phyloP scores from a whole-genome alignment of 2,797 vertebrate genomes.

The Acanthis flammea region DNA sequence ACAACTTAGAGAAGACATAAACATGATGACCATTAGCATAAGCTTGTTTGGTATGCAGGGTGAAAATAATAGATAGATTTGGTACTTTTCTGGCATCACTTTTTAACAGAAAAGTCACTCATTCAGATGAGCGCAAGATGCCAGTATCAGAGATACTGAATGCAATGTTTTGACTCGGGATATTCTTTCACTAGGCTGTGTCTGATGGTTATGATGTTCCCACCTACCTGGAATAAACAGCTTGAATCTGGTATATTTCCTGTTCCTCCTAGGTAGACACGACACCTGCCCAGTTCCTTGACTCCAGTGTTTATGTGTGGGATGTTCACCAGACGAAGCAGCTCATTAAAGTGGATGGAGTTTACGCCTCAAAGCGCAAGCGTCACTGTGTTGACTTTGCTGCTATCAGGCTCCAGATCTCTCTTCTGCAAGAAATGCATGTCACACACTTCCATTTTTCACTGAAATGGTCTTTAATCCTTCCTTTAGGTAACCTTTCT shows the following conservation, averaged over 20 bases:
- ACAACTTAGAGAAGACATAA: not conserved
- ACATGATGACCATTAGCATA: not conserved
- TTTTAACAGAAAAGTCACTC: not conserved
- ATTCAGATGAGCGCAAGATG: not conserved
- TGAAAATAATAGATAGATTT: not conserved
- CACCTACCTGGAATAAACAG: not conserved
- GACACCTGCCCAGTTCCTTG: constrained; percentile 86
- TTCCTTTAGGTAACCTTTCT: constrained; percentile 83
- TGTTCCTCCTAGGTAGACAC: constrained; percentile 83
- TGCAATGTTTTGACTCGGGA: not conserved
- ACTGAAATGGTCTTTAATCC: constrained; percentile 89
- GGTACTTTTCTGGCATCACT: not conserved
- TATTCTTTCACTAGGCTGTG: not conserved
- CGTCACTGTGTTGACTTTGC: constrained; percentile 86
- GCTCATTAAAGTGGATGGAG: constrained; percentile 83
- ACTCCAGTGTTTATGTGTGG: constrained; percentile 90
- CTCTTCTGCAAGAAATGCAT: constrained; percentile 81
- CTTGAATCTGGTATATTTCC: not conserved
- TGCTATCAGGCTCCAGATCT: constrained; percentile 83
- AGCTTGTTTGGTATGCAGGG: not conserved
- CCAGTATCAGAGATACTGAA: not conserved
- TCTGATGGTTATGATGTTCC: not conserved
- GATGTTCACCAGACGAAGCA: constrained; percentile 86
- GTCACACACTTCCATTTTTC: constrained; percentile 93
- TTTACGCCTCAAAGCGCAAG: constrained; percentile 66